Base-by-base conservation (phyloP, 2,888 invertebrate genomes). In the Teinopalpus imperialis region DNA sequence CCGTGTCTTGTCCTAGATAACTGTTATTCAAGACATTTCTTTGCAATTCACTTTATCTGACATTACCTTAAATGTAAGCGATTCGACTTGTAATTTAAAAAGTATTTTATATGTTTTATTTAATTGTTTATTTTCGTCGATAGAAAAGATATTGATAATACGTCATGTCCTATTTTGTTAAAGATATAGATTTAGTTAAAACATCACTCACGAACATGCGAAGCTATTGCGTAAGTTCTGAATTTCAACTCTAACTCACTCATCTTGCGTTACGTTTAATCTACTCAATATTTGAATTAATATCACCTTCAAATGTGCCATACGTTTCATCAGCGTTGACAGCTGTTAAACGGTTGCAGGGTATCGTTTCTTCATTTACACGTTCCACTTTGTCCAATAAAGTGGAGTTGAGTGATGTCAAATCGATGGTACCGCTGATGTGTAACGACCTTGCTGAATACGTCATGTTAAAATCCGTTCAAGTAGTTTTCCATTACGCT, bases 361-460 rank as follows among this genome's bases (percentile, higher is more conserved):
- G 75, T 74, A 78, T 77, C 69, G 72, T 70, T 77, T 77, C 78
- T 83, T 76, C 79, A 81, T 82, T 81, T 78, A 71, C 82, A 81
- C 83, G 83, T 81, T 76, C 83, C 81, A 85, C 71, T 82, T 85
- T 72, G 77, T 70, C 63, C 81, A 85, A 83, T 85, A 69, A 47
- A 81, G 68, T 59, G 63, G 78, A 82, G 81, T 79, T 83, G 81
- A 82, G 68, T 57, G 67, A 68, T 81, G 80, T 82, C 82, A 82
- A 81, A 82, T 80, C 73, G 73, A 66, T 68, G 64, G 65, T 69
- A 69, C 63, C 70, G 64, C 61, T 74, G 69, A 74, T 74, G 74
- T 63, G 69, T 66, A 54, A 56, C 67, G 77, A 71, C 78, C 81
- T 81, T 80, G 81, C 59, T 51, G 56, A 59, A 47, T 54, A 55